Evolutionary conservation across 1,140 invertebrate species (phyloP).

Genomic region (Dermatophagoides farinae): DNA sequence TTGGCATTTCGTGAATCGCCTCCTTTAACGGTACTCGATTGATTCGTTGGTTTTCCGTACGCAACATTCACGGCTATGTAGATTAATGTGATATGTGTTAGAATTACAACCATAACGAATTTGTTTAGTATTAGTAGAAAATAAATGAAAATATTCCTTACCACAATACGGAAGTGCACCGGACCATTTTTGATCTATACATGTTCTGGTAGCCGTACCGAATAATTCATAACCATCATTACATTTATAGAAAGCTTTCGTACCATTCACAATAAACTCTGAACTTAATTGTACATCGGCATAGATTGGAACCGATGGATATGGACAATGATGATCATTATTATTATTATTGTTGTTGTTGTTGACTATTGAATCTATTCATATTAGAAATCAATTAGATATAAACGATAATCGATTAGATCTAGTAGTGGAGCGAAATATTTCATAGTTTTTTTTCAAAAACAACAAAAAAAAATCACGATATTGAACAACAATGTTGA

Average conservation of each 20-base stretch:
- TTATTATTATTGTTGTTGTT: background rate
- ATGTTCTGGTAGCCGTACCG: slow-evolving; percentile 46
- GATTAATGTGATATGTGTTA: too few relatives aligned
- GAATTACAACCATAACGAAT: background rate
- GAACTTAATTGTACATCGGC: slow-evolving; percentile 38
- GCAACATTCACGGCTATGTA: slow-evolving; percentile 42
- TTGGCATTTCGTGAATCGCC: slow-evolving; percentile 59
- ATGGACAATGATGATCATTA: slow-evolving; percentile 15
- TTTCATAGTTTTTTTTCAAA: too few relatives aligned
- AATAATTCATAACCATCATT: slow-evolving; percentile 56
- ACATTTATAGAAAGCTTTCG: slow-evolving; percentile 51
- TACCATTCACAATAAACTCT: slow-evolving; percentile 28
- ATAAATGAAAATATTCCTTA: slow-evolving; percentile 26
- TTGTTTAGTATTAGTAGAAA: background rate
- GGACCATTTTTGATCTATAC: slow-evolving; percentile 47
- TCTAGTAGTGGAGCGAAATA: too few relatives aligned
- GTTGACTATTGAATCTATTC: background rate
- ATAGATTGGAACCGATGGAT: slow-evolving; percentile 56
- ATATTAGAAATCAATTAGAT: background rate
- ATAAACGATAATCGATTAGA: background rate
- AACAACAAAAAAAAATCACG: too few relatives aligned
- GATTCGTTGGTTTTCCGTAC: slow-evolving; percentile 62
- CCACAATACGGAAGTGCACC: slow-evolving; percentile 61
- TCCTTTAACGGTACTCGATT: slow-evolving; percentile 53
- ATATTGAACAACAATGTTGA: too few relatives aligned